Evolutionary conservation across 1,140 invertebrate genomes (phyloP).

Genomic region (Tetramorium parvispinum): DNA sequence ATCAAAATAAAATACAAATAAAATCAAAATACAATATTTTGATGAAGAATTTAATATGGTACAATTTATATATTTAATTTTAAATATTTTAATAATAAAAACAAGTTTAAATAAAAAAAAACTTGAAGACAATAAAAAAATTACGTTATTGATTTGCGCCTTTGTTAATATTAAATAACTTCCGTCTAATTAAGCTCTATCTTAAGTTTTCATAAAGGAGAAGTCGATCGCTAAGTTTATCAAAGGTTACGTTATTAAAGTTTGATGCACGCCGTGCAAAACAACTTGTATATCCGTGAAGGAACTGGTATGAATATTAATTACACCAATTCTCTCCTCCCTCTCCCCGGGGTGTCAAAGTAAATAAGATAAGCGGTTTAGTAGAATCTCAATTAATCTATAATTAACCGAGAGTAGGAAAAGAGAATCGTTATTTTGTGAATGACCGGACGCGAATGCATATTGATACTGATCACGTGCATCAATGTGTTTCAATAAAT

Average conservation of each 20-base stretch:
- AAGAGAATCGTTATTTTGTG: conserved; percentile 32
- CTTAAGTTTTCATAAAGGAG: conserved; percentile 4
- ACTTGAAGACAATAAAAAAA: background rate
- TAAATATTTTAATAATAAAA: background rate
- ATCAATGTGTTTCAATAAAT: conserved; percentile 33
- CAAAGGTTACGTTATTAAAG: conserved; percentile 38
- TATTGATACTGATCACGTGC: background rate
- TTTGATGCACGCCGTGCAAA: background rate
- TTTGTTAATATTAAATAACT: conserved; percentile 10
- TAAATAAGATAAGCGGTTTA: conserved; percentile 1
- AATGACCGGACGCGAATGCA: background rate
- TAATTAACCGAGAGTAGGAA: background rate
- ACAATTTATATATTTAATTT: background rate
- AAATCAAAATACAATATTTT: background rate
- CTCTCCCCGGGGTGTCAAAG: background rate
- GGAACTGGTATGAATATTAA: conserved; percentile 31
- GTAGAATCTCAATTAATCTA: conserved; percentile 21
- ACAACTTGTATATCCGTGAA: background rate
- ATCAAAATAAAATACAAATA: no score
- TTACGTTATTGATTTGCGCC: background rate
- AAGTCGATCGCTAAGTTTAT: conserved; percentile 1
- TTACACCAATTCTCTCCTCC: background rate
- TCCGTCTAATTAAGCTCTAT: background rate
- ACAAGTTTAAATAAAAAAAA: background rate
- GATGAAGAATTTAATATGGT: background rate